phyloP scores from a whole-genome alignment of 2,888 invertebrate genomes.

The Tholera decimalis region DNA sequence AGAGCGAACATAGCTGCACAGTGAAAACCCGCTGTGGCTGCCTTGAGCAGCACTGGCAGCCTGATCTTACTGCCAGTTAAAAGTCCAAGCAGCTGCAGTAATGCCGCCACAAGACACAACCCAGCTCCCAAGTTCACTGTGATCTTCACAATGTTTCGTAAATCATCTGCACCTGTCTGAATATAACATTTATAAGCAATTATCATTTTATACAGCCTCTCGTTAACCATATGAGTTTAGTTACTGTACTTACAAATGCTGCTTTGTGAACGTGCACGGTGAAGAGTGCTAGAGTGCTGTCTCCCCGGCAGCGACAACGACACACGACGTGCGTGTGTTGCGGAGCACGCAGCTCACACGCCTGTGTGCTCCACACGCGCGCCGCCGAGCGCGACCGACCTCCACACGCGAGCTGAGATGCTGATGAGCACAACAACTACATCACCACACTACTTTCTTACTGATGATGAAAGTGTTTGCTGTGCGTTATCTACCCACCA shows the following conservation, averaged over 20 bases:
- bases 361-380: constrained; percentile 84
- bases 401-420: constrained; percentile 83
- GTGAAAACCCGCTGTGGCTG: constrained; percentile 84
- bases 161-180: constrained; percentile 85
- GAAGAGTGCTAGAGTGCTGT: constrained; percentile 85
- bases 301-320: constrained; percentile 81
- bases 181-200: constrained; percentile 14
- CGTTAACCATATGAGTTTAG: neutral
- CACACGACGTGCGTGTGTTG: constrained; percentile 82
- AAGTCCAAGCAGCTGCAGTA: constrained; percentile 80
- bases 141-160: constrained; percentile 83
- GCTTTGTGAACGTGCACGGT: constrained; percentile 82
- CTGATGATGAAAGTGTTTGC: too few relatives aligned
- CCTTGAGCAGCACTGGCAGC: constrained; percentile 80
- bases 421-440: constrained; percentile 64
- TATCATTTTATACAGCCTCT: neutral
- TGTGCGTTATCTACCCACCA: constrained; percentile 71
- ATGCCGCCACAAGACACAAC: constrained; percentile 84
- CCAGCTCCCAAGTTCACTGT: constrained; percentile 84
- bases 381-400: constrained; percentile 86
- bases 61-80: constrained; percentile 75
- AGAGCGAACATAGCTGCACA: constrained; percentile 83
- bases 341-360: constrained; percentile 84
- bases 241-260: constrained; percentile 77
- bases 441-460: constrained; percentile 3